A percentile compares a stretch with the other conserved stretches of the same genome.
phyloP scores from a whole-genome alignment of 2,888 invertebrate species.

The Ophioninae sp. region DNA sequence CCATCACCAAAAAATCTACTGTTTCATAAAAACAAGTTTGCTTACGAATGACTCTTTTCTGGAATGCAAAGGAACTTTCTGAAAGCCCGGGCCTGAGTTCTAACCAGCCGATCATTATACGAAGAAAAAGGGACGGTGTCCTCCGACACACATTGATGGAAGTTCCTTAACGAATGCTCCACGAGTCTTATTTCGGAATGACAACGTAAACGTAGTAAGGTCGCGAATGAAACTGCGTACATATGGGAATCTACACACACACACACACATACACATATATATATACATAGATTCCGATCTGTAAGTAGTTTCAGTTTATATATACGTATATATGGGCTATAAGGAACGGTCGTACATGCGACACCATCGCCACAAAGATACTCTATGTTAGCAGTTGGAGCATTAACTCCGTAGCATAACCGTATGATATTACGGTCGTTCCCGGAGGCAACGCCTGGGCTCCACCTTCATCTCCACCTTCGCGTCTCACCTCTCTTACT shows the following conservation, averaged over 20 bases:
- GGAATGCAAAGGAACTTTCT: too few relatives aligned
- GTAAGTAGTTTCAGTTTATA: too few relatives aligned
- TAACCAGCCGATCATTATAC: too few relatives aligned
- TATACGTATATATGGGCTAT: neutral
- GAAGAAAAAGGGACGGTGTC: too few relatives aligned
- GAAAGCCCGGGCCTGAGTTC: too few relatives aligned
- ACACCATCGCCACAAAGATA: slow-evolving; percentile 69
- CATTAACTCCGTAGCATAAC: slow-evolving; percentile 71
- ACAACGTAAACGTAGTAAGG: too few relatives aligned
- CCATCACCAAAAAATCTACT: too few relatives aligned
- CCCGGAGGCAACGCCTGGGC: slow-evolving; percentile 61
- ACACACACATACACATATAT: neutral
- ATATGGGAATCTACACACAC: neutral
- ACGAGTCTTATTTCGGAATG: too few relatives aligned
- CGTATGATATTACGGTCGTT: slow-evolving; percentile 73
- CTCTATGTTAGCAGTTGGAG: slow-evolving; percentile 68
- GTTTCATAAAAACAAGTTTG: too few relatives aligned
- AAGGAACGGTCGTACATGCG: slow-evolving; percentile 65
- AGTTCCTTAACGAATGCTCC: too few relatives aligned
- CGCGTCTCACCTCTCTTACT: slow-evolving; percentile 40
- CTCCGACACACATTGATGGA: too few relatives aligned
- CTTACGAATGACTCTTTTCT: too few relatives aligned
- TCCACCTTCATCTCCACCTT: slow-evolving; percentile 54
- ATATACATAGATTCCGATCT: neutral
- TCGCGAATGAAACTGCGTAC: slow-evolving; percentile 26